These are phyloP conservation scores for Bombus soroeensis DNA, from an alignment of 1,140 invertebrate genomes.

Conservation along the genomic window DNA sequence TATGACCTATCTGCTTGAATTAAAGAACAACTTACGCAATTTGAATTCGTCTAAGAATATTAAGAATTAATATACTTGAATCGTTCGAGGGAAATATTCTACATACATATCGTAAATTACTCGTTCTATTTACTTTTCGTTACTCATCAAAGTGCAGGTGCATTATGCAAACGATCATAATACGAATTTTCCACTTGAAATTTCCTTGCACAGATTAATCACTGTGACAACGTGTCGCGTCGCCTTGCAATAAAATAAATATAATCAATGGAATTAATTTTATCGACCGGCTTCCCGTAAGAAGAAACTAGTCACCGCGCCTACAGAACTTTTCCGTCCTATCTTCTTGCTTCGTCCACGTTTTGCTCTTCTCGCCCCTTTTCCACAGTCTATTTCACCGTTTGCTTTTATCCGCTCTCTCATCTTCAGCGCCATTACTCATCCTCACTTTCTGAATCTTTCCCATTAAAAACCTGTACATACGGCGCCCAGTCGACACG, in stretches of 20 bases:
- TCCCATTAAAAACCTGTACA: slow-evolving; percentile 28
- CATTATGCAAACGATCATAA: neutral
- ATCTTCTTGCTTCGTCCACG: neutral
- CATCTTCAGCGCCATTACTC: slow-evolving; percentile 17
- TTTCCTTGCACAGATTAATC: neutral
- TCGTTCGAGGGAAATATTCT: neutral
- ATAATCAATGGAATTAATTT: slow-evolving; percentile 16
- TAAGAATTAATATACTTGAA: neutral
- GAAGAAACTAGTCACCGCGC: neutral
- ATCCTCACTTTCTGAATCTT: slow-evolving; percentile 25
- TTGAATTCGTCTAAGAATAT: neutral
- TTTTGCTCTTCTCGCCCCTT: neutral
- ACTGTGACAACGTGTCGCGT: neutral
- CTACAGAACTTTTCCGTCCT: neutral
- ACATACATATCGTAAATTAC: neutral
- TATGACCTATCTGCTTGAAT: too few relatives aligned
- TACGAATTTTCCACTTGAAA: neutral
- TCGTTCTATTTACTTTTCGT: neutral
- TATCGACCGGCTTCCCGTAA: neutral
- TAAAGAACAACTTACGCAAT: neutral
- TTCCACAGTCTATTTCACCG: neutral
- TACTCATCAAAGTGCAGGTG: neutral
- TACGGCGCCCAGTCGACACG: neutral
- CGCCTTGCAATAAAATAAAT: neutral
- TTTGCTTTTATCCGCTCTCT: slow-evolving; percentile 17